Evolutionary conservation across 2,797 vertebrate species (phyloP), one percentile per base, ranked within the genome.

Genomic region (Halcyon badia): DNA sequence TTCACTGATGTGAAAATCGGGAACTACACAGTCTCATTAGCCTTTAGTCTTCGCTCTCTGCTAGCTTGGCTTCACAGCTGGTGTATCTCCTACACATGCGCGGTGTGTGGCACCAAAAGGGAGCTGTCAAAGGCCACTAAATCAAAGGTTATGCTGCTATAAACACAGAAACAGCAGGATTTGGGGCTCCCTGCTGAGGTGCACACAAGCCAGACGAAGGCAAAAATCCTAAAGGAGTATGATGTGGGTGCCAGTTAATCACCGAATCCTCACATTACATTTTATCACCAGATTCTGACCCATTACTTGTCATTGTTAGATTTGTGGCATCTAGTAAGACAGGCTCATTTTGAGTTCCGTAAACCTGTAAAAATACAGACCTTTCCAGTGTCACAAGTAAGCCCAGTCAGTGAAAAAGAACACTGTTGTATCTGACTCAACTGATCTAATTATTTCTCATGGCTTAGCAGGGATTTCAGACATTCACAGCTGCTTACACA

Each of bases 371-470:
- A 88, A 90, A 82, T 52, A 21, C 56, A 83, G 68, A 84, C 25
- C 21, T 82, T 95, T 82, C 33, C 73, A 87, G 20, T 60, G 66
- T 82, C 77, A 90, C 60, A 88, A 90, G 58, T n/a, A 75, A 96
- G 42, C 14, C 31, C n/a, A 71, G 42, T 11, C 83, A 73, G 51
- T 87, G 77, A 95, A 87, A 86, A 94, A 93, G 57, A 86, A 16
- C 17, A 19, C 51, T 73, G 42, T 62, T 90, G 39, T 79, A 86
- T 90, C 46, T 79, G 79, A 95, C 62, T 90, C 87, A 91, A 91
- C 57, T 30, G 69, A 88, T 79, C 77, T 80, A 83, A 94, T 90
- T 77, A 92, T 95, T 95, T 90, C 87, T 90, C 10, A 4, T 82
- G 80, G 73, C 51, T 95, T 94, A 91, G 51, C 51, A 61, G 22